phyloP scores from a whole-genome alignment of 2,797 vertebrate genomes.

The Selene dorsalis region DNA sequence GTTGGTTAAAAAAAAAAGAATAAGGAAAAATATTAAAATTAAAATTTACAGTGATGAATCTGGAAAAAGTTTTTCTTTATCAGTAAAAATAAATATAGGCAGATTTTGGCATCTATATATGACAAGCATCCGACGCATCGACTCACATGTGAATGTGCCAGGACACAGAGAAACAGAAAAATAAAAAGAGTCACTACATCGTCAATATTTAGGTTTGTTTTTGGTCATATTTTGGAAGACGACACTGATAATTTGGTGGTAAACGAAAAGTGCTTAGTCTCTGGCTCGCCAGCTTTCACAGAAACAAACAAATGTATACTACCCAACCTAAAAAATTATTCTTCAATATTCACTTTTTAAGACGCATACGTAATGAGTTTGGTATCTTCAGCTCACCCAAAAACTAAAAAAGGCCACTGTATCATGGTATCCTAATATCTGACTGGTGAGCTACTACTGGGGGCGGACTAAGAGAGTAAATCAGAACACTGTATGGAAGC shows the following conservation, averaged over 20 bases:
- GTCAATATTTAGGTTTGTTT: not conserved
- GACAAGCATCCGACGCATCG: conserved; percentile 15
- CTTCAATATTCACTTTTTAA: conserved; percentile 4
- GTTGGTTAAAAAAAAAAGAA: conserved; percentile 31
- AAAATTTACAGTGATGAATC: conserved; percentile 62
- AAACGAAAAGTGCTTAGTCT: conserved; percentile 59
- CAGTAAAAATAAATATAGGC: conserved; percentile 68
- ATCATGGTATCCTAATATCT: not conserved
- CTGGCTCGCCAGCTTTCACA: conserved; percentile 25
- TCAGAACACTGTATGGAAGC: conserved; percentile 38
- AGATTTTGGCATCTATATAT: conserved; percentile 57
- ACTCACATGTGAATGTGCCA: conserved; percentile 4
- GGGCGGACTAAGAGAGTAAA: conserved; percentile 10
- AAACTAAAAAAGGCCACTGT: not conserved
- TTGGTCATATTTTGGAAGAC: conserved; percentile 46
- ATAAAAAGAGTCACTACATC: not conserved
- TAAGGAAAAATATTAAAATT: conserved; percentile 41
- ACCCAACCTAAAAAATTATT: not conserved
- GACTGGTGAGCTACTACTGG: conserved; percentile 4
- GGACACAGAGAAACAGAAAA: conserved; percentile 5
- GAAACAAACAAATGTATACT: conserved; percentile 7
- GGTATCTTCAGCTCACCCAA: conserved; percentile 15
- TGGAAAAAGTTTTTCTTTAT: conserved; percentile 20
- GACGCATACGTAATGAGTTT: conserved; percentile 12
- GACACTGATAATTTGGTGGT: conserved; percentile 10